Conservation (phyloP, 30 jellyfish, hydroid and myxozoan genomes). For the Aurelia sp. region DNA sequence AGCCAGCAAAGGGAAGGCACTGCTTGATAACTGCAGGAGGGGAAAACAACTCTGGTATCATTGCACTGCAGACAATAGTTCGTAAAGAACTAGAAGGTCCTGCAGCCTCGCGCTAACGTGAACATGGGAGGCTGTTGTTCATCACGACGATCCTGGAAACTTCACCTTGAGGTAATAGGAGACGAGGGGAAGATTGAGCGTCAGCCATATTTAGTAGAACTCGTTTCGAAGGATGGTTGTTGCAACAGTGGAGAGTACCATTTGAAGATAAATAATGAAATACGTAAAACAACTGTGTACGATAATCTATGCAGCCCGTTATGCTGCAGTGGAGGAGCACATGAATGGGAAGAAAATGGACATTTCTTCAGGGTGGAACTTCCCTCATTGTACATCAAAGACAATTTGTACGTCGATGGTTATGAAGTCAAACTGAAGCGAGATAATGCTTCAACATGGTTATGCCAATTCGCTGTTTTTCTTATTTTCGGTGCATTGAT, state of each 20-base stretch:
- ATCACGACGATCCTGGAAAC: constrained; percentile 71
- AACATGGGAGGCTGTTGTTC: constrained; percentile 85
- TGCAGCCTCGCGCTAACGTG: too few relatives aligned
- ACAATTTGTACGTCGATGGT: constrained; percentile 90
- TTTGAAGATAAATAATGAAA: constrained; percentile 62
- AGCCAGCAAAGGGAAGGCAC: too few relatives aligned
- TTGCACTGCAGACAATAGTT: too few relatives aligned
- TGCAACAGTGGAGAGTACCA: constrained; percentile 72
- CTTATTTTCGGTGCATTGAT: constrained; percentile 65
- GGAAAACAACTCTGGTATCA: too few relatives aligned
- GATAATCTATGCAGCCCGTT: constrained; percentile 93
- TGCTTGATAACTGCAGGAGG: too few relatives aligned
- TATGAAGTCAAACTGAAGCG: constrained; percentile 74
- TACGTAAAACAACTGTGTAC: constrained; percentile 49
- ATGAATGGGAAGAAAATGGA: constrained; percentile 98
- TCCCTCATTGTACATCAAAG: constrained; percentile 86
- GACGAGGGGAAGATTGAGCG: constrained; percentile 94
- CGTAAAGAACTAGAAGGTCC: too few relatives aligned
- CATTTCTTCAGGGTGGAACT: constrained; percentile 93
- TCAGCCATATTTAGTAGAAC: constrained; percentile 79
- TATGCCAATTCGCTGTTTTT: constrained; percentile 82
- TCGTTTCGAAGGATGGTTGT: constrained; percentile 72
- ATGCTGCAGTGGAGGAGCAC: constrained; percentile 92
- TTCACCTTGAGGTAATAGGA: constrained; percentile 87
- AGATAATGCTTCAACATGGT: constrained; percentile 82